phyloP scores from a whole-genome alignment of 2,113 vertebrate species.

The Perognathus longimembris region DNA sequence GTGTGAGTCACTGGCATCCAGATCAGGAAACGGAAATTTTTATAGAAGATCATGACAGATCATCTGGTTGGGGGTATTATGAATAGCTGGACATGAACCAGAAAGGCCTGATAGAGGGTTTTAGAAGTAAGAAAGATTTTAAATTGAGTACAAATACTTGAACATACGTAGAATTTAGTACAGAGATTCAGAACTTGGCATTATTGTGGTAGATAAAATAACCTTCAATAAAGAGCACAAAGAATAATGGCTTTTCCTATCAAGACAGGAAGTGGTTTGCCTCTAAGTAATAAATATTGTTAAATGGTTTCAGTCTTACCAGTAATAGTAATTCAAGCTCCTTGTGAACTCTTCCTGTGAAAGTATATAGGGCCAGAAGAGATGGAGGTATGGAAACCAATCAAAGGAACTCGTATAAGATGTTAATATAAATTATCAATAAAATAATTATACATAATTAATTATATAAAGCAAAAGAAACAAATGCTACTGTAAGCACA shows the following conservation, averaged over 20 bases:
- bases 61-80: no score
- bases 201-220: background rate
- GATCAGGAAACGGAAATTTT: no score
- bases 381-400: background rate
- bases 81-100: no score
- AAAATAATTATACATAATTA: no score
- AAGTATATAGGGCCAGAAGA: no score
- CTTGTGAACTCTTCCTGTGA: background rate
- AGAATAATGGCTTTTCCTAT: background rate
- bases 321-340: background rate
- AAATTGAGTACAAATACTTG: no score
- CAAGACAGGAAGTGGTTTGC: background rate
- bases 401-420: no score
- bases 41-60: no score
- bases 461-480: background rate
- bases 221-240: background rate
- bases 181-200: background rate
- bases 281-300: fast-evolving
- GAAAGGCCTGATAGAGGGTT: background rate
- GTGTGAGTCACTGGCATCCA: no score
- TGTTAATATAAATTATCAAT: no score
- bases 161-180: background rate
- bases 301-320: background rate
- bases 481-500: background rate
- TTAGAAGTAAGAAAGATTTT: background rate